A percentile compares a stretch with the other conserved stretches of the same genome.
phyloP scores from a whole-genome alignment of 2,113 vertebrate genomes.

The Pionites leucogaster region DNA sequence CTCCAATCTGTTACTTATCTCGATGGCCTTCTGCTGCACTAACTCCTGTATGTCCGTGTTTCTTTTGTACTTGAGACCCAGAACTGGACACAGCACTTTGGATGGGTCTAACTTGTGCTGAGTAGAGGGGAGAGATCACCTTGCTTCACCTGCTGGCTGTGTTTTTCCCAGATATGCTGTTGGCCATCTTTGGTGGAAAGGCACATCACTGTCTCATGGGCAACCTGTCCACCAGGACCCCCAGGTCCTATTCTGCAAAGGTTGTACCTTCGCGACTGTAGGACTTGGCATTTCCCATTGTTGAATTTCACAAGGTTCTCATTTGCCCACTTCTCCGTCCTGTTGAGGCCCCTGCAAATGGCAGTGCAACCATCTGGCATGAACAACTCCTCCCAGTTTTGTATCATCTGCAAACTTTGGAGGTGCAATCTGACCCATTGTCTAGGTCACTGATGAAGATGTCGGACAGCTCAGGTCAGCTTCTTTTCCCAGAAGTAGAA shows the following conservation, averaged over 20 bases:
- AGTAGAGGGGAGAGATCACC: background rate
- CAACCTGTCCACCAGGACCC: background rate
- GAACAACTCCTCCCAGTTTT: background rate
- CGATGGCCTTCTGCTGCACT: background rate
- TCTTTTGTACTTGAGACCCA: background rate
- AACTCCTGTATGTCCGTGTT: rapidly evolving
- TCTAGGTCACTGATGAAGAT: background rate
- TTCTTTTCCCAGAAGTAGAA: background rate
- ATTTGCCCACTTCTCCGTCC: background rate
- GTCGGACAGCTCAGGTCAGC: background rate
- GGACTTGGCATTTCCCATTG: background rate
- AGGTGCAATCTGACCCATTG: background rate
- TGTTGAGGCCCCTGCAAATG: rapidly evolving
- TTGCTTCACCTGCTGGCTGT: background rate
- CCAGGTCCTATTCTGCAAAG: background rate
- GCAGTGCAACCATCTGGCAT: background rate
- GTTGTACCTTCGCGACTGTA: background rate
- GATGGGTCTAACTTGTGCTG: background rate
- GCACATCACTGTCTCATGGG: background rate
- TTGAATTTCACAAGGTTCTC: background rate
- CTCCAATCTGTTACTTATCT: background rate
- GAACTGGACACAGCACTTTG: rapidly evolving
- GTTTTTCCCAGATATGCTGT: background rate
- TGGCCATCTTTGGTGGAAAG: background rate
- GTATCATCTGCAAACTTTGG: background rate